These are phyloP conservation scores for Camelus bactrianus DNA, from an alignment of 2,113 vertebrate species.

Conservation along the genomic window DNA sequence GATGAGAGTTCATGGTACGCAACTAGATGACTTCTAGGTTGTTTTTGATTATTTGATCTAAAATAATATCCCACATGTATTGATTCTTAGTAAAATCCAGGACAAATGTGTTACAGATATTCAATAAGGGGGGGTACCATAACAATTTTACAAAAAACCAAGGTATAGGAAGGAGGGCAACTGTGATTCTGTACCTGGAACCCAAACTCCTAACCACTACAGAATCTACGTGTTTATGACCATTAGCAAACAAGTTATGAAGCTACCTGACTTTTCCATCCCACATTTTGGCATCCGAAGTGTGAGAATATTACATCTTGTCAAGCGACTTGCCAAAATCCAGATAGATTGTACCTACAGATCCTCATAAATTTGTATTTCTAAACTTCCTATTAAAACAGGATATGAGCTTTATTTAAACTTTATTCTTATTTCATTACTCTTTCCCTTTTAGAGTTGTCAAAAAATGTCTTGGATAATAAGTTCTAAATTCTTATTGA, in stretches of 20 bases:
- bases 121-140: background rate
- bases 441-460: constrained; percentile 9
- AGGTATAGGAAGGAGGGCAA: background rate
- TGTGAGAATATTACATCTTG: background rate
- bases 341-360: background rate
- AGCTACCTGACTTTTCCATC: background rate
- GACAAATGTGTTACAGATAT: background rate
- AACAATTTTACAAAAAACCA: background rate
- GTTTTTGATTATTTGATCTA: background rate
- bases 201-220: background rate
- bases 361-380: background rate
- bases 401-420: background rate
- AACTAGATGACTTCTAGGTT: background rate
- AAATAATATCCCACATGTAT: background rate
- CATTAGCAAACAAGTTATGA: background rate
- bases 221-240: background rate
- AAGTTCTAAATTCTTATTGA: constrained; percentile 25
- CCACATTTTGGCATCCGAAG: background rate
- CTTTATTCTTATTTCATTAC: background rate
- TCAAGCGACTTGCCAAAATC: background rate
- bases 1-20: background rate
- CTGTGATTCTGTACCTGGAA: background rate
- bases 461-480: background rate
- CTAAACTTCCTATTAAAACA: background rate
- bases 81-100: background rate